Percentiles rank a stretch among this genome's conserved stretches.
Conservation (phyloP, 1,140 invertebrate species). For the Bombus turneri region DNA sequence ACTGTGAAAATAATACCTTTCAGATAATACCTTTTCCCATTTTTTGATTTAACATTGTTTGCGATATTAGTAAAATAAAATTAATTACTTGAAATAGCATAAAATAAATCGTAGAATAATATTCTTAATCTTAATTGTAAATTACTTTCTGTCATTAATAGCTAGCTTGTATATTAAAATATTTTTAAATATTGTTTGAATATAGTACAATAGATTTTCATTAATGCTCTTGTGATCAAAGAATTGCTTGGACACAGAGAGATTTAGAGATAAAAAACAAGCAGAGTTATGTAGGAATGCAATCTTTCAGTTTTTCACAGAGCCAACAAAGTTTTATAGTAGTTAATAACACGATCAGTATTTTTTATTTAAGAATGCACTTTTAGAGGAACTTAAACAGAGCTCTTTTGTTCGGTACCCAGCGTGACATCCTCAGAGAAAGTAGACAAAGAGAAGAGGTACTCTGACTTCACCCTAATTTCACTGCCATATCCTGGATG, state of each 20-base stretch:
- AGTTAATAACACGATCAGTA: conserved; percentile 48
- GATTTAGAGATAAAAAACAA: not conserved
- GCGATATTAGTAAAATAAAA: not conserved
- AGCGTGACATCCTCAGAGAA: conserved; percentile 95
- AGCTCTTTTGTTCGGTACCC: conserved; percentile 70
- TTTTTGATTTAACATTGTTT: not conserved
- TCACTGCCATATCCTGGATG: conserved; percentile 93
- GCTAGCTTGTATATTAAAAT: too few relatives aligned
- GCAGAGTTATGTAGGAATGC: not conserved
- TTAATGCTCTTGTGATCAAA: conserved; percentile 6
- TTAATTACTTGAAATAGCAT: not conserved
- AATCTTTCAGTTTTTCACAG: conserved; percentile 22
- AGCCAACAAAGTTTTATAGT: conserved; percentile 57
- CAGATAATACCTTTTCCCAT: too few relatives aligned
- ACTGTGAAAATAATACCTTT: not conserved
- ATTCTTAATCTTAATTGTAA: not conserved
- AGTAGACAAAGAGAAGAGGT: conserved; percentile 91
- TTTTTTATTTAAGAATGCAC: conserved; percentile 53
- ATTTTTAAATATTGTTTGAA: too few relatives aligned
- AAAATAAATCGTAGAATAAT: not conserved
- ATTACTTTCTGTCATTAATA: not conserved
- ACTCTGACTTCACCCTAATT: conserved; percentile 89
- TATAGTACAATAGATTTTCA: not conserved
- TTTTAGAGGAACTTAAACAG: conserved; percentile 65
- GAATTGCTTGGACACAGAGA: conserved; percentile 1